Conservation (phyloP, 2,888 invertebrate genomes). For the Nephrocerus scutellatus region DNA sequence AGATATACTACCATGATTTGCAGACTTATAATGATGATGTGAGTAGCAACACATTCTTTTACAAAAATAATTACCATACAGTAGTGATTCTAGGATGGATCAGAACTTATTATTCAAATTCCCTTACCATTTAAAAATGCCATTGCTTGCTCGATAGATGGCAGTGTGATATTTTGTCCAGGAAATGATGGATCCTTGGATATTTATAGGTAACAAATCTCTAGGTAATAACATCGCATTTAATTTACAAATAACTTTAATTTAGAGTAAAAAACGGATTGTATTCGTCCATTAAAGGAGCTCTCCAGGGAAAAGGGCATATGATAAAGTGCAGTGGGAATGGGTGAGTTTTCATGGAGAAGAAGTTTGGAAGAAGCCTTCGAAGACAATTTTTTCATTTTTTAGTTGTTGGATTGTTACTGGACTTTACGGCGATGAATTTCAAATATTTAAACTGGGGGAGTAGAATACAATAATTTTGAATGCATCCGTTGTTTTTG, state of each 20-base stretch:
- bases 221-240: not conserved
- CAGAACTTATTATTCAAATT: constrained; percentile 36
- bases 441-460: constrained; percentile 46
- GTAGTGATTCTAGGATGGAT: constrained; percentile 28
- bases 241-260: not conserved
- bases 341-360: constrained; percentile 30
- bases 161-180: constrained; percentile 38
- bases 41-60: constrained; percentile 5
- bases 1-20: constrained; percentile 40
- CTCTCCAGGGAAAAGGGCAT: constrained; percentile 37
- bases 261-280: constrained; percentile 32
- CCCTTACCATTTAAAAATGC: constrained; percentile 44
- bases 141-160: constrained; percentile 37
- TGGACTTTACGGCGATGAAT: constrained; percentile 39
- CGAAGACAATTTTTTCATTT: constrained; percentile 11
- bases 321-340: constrained; percentile 42
- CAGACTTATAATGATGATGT: constrained; percentile 34
- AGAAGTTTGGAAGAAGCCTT: not conserved
- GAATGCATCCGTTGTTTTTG: too few relatives aligned
- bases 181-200: constrained; percentile 39
- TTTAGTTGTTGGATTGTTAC: constrained; percentile 42
- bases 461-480: too few relatives aligned
- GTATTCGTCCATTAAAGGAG: constrained; percentile 34
- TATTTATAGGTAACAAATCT: constrained; percentile 31
- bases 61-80: not conserved